These are phyloP conservation scores for Hydraecia micacea DNA, from an alignment of 2,888 invertebrate species.

Conservation along the genomic window DNA sequence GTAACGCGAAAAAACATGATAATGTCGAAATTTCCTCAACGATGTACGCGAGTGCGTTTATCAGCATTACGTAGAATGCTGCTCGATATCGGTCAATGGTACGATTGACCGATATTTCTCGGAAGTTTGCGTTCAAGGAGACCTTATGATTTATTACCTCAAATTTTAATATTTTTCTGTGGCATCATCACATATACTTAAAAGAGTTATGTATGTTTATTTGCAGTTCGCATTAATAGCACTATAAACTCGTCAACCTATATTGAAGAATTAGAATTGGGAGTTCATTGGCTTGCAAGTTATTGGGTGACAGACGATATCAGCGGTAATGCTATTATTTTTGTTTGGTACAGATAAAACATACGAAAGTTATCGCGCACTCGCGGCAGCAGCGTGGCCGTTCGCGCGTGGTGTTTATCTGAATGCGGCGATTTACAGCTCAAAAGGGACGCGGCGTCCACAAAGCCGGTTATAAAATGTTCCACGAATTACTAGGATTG, in stretches of 20 bases:
- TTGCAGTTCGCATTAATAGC: conserved; percentile 38
- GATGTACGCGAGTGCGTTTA: conserved; percentile 48
- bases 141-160: conserved; percentile 45
- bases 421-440: conserved; percentile 57
- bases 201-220: conserved; percentile 17
- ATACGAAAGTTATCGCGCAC: conserved; percentile 50
- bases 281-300: conserved; percentile 64
- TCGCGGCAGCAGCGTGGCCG: conserved; percentile 17
- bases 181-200: conserved; percentile 15
- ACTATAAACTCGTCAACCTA: conserved; percentile 20
- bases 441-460: conserved; percentile 65
- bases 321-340: conserved; percentile 45
- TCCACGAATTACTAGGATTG: conserved; percentile 78
- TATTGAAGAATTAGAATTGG: conserved; percentile 35
- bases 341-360: conserved; percentile 56
- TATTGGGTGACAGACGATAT: conserved; percentile 53
- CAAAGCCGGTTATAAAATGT: conserved; percentile 69
- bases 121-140: conserved; percentile 54
- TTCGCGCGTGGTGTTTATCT: conserved; percentile 52
- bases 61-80: conserved; percentile 51
- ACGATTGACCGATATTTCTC: conserved; percentile 60
- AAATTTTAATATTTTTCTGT: conserved; percentile 40
- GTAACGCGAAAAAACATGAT: conserved; percentile 61
- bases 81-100: conserved; percentile 58
- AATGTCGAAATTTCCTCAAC: conserved; percentile 63